Base-by-base conservation (phyloP, 2,113 vertebrate species). In the Tyrannus savana region DNA sequence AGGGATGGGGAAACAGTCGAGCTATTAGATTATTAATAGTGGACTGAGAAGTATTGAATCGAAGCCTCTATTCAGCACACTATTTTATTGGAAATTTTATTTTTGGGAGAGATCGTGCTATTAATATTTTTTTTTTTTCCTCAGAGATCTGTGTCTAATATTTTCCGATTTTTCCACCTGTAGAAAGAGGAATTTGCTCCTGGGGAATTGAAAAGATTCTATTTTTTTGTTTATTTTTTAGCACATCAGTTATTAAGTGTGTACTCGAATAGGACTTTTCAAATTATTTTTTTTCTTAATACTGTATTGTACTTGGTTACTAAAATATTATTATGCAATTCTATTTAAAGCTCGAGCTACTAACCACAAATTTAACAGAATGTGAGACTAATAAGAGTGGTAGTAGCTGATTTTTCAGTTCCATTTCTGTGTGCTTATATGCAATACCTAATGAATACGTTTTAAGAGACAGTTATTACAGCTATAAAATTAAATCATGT, bases 251-350 rank as follows among this genome's bases (percentile, higher is more conserved):
- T 84, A 94, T 52, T 55, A 67, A 81, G 71, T 42, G 19, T 87
- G 90, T 85, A 74, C 87, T 56, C 73, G 88, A 86, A 82, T 87
- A 93, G 90, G 82, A 91, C 47, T 95, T 87, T 62, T 37, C 42
- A 71, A 77, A 37, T 28, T 17, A 53, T 22, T 35, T 84, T 37
- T 79, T 53, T 68, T 28, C 42, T 53, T 69, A 31, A 52, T 96
- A 91, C 42, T 56, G 84, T 93, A 96, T 97, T 94, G 71, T 72
- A 90, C 80, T 77, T 93, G 92, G 82, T 87, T 93, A 90, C 82
- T 86, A 78, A 84, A 88, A 83, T 56, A 90, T 60, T 83, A 81
- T 41, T 84, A 77, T 97, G 25, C 72, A 58, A 33, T 44, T 88
- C 60, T 81, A 33, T 92, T 92, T 93, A 93, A 96, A 73, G 59